Conservation (phyloP, 2,797 vertebrate species). For the Silurus aristotelis region DNA sequence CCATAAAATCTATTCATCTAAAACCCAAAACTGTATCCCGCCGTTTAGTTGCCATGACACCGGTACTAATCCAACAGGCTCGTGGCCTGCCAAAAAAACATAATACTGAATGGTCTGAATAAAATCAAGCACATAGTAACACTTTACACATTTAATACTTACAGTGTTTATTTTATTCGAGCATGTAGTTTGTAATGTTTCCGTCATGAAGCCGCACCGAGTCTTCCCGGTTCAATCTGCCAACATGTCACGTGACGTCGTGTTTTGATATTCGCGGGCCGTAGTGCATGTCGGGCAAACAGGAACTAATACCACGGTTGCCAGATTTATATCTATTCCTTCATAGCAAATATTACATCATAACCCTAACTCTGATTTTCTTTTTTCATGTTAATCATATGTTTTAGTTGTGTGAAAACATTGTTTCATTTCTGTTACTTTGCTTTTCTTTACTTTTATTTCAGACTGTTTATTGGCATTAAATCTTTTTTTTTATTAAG, state of each 20-base stretch:
- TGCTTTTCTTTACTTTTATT: too few relatives aligned
- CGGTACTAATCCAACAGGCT: not conserved
- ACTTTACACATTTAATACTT: not conserved
- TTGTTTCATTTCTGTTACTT: too few relatives aligned
- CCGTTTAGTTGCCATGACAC: not conserved
- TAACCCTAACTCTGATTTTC: too few relatives aligned
- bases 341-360: too few relatives aligned
- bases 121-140: not conserved
- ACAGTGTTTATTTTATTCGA: not conserved
- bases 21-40: too few relatives aligned
- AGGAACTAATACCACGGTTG: not conserved
- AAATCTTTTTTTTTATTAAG: too few relatives aligned
- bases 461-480: too few relatives aligned
- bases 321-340: not conserved
- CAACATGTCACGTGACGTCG: not conserved
- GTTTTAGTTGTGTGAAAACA: too few relatives aligned
- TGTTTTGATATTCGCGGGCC: conserved; percentile 36
- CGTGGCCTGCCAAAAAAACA: not conserved
- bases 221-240: not conserved
- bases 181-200: not conserved
- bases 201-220: too few relatives aligned
- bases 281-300: conserved; percentile 38
- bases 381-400: too few relatives aligned
- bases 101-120: not conserved
- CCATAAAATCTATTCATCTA: not conserved